Evolutionary conservation across 2,888 invertebrate genomes (phyloP).

Genomic region (Augiades crinisus): DNA sequence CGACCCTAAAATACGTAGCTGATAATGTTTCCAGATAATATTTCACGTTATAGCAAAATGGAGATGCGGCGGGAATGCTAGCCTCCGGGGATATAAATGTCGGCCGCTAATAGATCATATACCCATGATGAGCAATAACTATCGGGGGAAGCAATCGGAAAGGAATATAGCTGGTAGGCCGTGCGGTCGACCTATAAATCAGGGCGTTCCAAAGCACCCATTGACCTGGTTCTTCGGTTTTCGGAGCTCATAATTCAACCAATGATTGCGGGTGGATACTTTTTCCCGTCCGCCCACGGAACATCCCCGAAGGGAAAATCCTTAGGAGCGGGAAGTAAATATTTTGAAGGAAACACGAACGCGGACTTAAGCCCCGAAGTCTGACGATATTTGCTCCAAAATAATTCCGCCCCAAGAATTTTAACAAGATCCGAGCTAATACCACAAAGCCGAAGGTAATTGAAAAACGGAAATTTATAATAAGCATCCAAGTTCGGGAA

Average conservation of each 20-base stretch:
- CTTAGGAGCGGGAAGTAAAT: slow-evolving; percentile 27
- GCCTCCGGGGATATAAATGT: slow-evolving; percentile 11
- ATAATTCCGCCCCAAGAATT: slow-evolving; percentile 35
- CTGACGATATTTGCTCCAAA: slow-evolving; percentile 34
- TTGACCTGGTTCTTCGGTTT: slow-evolving; percentile 47
- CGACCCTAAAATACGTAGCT: slow-evolving; percentile 6
- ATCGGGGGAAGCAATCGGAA: slow-evolving; percentile 18
- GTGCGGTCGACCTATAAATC: slow-evolving; percentile 39
- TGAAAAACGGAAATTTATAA: slow-evolving; percentile 22
- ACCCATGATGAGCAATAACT: slow-evolving; percentile 28
- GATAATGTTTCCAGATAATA: slow-evolving; percentile 8
- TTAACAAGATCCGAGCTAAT: slow-evolving; percentile 32
- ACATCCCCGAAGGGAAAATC: slow-evolving; percentile 31
- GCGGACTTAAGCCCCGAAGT: slow-evolving; percentile 29
- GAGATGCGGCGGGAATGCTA: neutral
- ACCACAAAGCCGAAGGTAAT: slow-evolving; percentile 28
- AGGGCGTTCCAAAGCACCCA: slow-evolving; percentile 46
- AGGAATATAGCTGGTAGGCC: slow-evolving; percentile 29
- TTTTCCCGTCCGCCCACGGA: slow-evolving; percentile 31
- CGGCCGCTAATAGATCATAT: slow-evolving; percentile 22
- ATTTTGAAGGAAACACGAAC: slow-evolving; percentile 19
- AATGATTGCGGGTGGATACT: slow-evolving; percentile 38
- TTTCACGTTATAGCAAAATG: slow-evolving; percentile 11
- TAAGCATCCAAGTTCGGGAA: neutral
- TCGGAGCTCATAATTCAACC: slow-evolving; percentile 47